phyloP scores from a whole-genome alignment of 2,113 vertebrate genomes.

The Sceloporus tristichus region DNA sequence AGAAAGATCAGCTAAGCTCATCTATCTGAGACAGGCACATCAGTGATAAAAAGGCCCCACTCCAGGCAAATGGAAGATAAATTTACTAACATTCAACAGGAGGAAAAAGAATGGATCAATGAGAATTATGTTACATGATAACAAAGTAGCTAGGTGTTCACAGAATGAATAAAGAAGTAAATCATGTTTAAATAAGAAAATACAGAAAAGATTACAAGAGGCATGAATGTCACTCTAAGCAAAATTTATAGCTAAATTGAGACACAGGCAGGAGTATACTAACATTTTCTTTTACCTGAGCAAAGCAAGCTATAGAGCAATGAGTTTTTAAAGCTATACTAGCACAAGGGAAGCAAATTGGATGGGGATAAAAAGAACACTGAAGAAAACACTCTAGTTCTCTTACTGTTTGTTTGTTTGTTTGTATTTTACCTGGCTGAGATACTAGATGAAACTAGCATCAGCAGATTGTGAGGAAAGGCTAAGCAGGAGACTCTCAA shows the following conservation, averaged over 20 bases:
- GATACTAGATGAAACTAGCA: background rate
- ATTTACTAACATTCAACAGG: conserved; percentile 13
- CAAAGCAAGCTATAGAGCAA: conserved; percentile 3
- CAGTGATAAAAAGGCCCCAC: background rate
- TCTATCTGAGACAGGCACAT: conserved; percentile 13
- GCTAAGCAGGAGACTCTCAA: background rate
- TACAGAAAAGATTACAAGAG: conserved; percentile 27
- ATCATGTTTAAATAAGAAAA: conserved; percentile 19
- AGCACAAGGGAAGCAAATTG: background rate
- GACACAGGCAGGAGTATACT: conserved; percentile 13
- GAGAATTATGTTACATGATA: conserved; percentile 25
- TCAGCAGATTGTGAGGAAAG: background rate
- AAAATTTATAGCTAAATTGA: conserved; percentile 32
- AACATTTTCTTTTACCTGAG: background rate
- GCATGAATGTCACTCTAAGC: background rate
- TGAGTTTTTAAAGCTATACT: background rate
- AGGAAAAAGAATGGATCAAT: background rate
- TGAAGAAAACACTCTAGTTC: background rate
- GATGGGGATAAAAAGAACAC: background rate
- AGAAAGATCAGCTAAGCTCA: conserved; percentile 32
- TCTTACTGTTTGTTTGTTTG: background rate
- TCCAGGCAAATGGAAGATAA: conserved; percentile 42
- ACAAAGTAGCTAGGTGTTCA: conserved; percentile 2
- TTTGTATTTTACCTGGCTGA: too few species aligned
- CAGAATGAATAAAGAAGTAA: conserved; percentile 5